Evolutionary conservation across 2,113 vertebrate genomes (phyloP).

Genomic region (Pungitius pungitius): DNA sequence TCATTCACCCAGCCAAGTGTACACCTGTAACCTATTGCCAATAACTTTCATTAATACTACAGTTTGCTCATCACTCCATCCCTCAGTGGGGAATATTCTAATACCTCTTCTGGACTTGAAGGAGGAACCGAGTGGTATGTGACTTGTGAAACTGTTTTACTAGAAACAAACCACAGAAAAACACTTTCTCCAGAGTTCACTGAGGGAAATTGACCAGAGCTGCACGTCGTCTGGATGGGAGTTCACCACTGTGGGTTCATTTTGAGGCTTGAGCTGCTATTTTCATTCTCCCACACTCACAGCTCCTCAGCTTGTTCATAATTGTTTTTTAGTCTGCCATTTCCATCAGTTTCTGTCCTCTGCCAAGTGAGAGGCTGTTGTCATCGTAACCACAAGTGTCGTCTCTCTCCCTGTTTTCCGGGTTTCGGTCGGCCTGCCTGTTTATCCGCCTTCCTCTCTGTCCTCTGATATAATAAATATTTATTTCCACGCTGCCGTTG

Average conservation of each 20-base stretch:
- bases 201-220: constrained; percentile 20
- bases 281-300: constrained; percentile 44
- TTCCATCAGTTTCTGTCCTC: constrained; percentile 46
- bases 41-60: constrained; percentile 39
- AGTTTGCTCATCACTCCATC: constrained; percentile 7
- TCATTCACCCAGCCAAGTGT: constrained; percentile 1
- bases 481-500: constrained; percentile 51
- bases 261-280: constrained; percentile 44
- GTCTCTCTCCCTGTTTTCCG: constrained; percentile 18
- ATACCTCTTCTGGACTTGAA: constrained; percentile 27
- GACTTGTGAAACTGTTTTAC: constrained; percentile 27
- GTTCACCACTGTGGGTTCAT: constrained; percentile 32
- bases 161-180: constrained; percentile 29
- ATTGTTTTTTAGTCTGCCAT: constrained; percentile 36
- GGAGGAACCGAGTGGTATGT: constrained; percentile 31
- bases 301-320: constrained; percentile 23
- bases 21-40: constrained; percentile 34
- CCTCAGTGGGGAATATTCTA: constrained; percentile 19
- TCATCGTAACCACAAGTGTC: constrained; percentile 65
- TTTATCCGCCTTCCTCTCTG: constrained; percentile 22
- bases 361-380: constrained; percentile 56
- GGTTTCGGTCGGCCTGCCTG: constrained; percentile 20
- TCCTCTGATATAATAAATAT: constrained; percentile 69
- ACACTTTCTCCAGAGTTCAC: constrained; percentile 28
- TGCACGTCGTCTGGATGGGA: constrained; percentile 12